phyloP scores from a whole-genome alignment of 2,113 vertebrate species.

The Strigops habroptila region DNA sequence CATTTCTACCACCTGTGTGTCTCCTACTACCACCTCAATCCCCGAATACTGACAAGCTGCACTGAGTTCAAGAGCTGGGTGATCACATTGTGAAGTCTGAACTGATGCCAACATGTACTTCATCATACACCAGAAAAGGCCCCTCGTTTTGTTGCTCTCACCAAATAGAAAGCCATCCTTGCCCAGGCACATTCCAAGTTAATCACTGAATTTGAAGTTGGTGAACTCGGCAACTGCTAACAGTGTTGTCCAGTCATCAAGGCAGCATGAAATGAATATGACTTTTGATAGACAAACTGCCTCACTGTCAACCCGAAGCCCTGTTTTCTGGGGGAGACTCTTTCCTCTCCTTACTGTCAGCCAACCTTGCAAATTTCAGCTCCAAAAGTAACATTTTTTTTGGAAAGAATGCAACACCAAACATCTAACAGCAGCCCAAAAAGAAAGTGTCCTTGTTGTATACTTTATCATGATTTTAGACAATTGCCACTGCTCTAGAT shows the following conservation, averaged over 20 bases:
- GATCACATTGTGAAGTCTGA: background rate
- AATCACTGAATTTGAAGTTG: background rate
- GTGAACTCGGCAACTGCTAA: background rate
- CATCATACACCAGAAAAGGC: background rate
- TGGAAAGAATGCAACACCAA: background rate
- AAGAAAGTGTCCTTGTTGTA: background rate
- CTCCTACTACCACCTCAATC: background rate
- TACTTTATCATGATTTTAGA: background rate
- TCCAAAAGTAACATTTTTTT: background rate
- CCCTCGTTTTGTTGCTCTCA: background rate
- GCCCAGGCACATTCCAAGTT: background rate
- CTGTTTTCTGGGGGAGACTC: background rate
- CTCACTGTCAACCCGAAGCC: background rate
- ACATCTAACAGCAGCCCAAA: background rate
- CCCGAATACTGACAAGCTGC: background rate
- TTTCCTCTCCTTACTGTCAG: background rate
- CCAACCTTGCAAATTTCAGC: background rate
- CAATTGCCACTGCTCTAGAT: background rate
- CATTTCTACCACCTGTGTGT: background rate
- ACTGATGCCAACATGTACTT: fast-evolving
- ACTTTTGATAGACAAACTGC: background rate
- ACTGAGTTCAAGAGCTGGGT: background rate
- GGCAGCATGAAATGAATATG: background rate
- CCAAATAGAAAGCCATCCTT: background rate
- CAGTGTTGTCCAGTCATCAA: background rate